Evolutionary conservation across 2,797 vertebrate genomes (phyloP).

Genomic region (Taeniopygia guttata): DNA sequence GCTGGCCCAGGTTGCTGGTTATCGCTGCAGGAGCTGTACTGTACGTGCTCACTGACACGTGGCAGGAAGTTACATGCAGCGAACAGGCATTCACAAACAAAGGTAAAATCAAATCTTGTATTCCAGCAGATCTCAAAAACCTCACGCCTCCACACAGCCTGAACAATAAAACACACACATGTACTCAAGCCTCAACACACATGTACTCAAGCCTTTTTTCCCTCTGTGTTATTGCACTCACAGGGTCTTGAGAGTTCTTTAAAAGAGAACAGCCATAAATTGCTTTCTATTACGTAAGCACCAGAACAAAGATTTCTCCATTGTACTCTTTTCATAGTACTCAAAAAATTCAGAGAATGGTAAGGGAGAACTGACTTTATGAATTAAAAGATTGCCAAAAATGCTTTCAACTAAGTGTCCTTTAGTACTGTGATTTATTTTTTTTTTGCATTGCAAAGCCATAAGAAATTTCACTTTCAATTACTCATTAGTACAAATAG

Average conservation of each 20-base stretch:
- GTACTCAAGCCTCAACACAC: not conserved
- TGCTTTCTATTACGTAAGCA: not conserved
- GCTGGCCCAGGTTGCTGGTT: not conserved
- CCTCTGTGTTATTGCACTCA: not conserved
- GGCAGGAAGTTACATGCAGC: not conserved
- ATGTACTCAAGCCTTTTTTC: not conserved
- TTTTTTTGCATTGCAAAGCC: not conserved
- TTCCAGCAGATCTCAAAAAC: not conserved
- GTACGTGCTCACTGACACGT: not conserved
- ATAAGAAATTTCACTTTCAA: not conserved
- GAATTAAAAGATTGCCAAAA: not conserved
- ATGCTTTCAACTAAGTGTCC: not conserved
- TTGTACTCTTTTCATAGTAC: not conserved
- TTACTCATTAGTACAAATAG: not conserved
- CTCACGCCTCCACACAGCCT: not conserved
- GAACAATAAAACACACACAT: rapidly evolving
- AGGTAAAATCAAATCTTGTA: not conserved
- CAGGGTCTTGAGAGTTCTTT: not conserved
- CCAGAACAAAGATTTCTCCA: not conserved
- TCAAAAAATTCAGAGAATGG: not conserved
- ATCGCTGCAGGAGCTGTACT: not conserved
- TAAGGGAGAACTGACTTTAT: not conserved
- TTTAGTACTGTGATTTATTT: not conserved
- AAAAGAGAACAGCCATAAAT: not conserved
- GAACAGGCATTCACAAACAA: not conserved